Evolutionary conservation across 2,113 vertebrate genomes (phyloP).

Genomic region (Climacteris rufus): DNA sequence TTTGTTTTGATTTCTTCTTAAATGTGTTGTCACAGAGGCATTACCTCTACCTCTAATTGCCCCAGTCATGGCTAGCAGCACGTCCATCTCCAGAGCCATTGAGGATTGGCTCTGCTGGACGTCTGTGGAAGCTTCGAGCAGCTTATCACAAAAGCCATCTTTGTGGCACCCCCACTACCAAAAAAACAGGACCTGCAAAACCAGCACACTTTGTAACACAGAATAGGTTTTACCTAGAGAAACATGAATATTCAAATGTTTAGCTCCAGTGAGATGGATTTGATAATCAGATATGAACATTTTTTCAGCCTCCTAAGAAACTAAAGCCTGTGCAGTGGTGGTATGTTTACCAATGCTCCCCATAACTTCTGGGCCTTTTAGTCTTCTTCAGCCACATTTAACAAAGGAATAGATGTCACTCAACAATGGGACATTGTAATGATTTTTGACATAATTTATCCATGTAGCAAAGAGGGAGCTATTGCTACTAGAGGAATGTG

Average conservation of each 20-base stretch:
- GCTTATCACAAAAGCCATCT: too few species aligned
- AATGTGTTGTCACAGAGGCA: too few species aligned
- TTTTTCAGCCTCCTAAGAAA: neutral
- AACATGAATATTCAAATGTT: neutral
- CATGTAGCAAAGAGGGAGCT: neutral
- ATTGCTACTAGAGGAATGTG: neutral
- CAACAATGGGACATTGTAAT: neutral
- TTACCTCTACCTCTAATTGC: too few species aligned
- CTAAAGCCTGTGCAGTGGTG: neutral
- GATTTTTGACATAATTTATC: neutral
- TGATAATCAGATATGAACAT: neutral
- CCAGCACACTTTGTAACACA: neutral
- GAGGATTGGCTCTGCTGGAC: too few species aligned
- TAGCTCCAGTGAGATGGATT: neutral
- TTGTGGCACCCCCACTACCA: too few species aligned
- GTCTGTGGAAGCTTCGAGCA: too few species aligned
- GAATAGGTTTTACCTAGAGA: neutral
- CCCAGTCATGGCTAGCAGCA: too few species aligned
- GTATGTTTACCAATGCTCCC: neutral
- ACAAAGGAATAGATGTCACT: neutral
- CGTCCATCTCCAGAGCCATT: too few species aligned
- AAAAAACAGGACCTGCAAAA: too few species aligned
- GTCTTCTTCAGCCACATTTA: neutral
- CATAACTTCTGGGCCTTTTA: neutral
- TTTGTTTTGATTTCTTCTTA: too few species aligned